phyloP scores from a whole-genome alignment of 2,113 vertebrate genomes.

The Phaethornis superciliosus region DNA sequence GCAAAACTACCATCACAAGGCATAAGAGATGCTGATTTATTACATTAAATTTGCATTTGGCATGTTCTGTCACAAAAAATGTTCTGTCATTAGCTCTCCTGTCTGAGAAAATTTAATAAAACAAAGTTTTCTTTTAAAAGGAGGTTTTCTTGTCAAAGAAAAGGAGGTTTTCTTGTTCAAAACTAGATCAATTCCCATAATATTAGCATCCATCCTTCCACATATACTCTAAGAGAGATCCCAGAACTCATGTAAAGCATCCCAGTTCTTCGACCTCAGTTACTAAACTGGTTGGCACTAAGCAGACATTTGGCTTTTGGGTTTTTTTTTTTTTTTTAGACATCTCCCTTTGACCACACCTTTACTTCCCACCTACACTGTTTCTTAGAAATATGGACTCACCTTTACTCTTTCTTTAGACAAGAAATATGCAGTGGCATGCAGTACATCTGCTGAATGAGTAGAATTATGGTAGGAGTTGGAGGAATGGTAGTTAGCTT shows the following conservation, averaged over 20 bases:
- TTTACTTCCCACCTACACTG: not conserved
- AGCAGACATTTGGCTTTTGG: not conserved
- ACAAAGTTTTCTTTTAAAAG: not conserved
- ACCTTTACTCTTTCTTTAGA: slow-evolving; percentile 94
- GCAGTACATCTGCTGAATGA: slow-evolving; percentile 93
- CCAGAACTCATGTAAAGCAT: not conserved
- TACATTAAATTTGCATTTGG: not conserved
- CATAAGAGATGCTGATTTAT: not conserved
- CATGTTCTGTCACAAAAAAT: not conserved
- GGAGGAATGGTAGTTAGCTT: slow-evolving; percentile 91
- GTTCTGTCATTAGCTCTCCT: not conserved
- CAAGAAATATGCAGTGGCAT: slow-evolving; percentile 95
- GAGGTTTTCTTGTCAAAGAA: not conserved
- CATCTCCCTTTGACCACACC: not conserved
- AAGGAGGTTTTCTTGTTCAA: too few species aligned
- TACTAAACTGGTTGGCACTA: not conserved
- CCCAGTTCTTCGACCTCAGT: not conserved
- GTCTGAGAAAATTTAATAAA: not conserved
- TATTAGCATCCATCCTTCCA: not conserved
- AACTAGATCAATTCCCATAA: not conserved
- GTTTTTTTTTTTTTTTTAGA: not conserved
- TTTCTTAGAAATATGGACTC: not conserved
- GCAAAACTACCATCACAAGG: not conserved
- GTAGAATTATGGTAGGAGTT: slow-evolving; percentile 98
- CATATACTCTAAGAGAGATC: not conserved